A percentile compares a stretch with the other conserved stretches of the same genome.
Evolutionary conservation across 1,140 invertebrate genomes (phyloP).

Genomic region (Drosophila azteca): DNA sequence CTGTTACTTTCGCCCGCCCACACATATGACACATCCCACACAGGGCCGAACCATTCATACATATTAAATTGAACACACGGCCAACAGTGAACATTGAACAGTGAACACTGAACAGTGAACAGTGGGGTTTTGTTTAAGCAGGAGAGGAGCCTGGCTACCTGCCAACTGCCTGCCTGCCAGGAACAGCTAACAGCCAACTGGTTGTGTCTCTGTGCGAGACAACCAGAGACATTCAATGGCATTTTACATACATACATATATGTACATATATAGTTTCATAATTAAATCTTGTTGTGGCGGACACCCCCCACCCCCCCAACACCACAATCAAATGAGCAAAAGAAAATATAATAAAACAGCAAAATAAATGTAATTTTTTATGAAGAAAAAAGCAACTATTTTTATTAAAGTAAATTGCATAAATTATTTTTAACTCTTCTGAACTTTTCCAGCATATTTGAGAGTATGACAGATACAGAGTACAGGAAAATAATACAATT

Average conservation of each 20-base stretch:
- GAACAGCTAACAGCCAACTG: slow-evolving; percentile 17
- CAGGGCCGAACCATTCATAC: slow-evolving; percentile 33
- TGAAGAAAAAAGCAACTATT: too few relatives aligned
- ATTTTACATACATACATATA: too few relatives aligned
- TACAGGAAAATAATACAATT: too few relatives aligned
- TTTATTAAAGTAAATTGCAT: too few relatives aligned
- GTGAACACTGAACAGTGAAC: not conserved
- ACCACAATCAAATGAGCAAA: not conserved
- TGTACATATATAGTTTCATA: slow-evolving; percentile 56
- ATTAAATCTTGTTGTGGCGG: slow-evolving; percentile 47
- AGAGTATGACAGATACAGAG: too few relatives aligned
- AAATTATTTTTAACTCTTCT: too few relatives aligned
- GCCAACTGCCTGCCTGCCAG: slow-evolving; percentile 11
- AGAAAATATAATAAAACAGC: too few relatives aligned
- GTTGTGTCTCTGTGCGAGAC: slow-evolving; percentile 6
- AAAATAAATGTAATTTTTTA: too few relatives aligned
- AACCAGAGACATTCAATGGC: slow-evolving; percentile 4
- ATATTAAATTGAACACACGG: slow-evolving; percentile 61
- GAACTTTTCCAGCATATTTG: too few relatives aligned
- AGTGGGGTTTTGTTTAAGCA: slow-evolving; percentile 18
- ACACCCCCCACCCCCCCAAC: too few relatives aligned
- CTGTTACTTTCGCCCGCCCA: slow-evolving; percentile 62
- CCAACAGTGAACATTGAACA: not conserved
- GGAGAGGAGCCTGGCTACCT: not conserved
- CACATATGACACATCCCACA: slow-evolving; percentile 3